These are phyloP conservation scores for Linepithema humile DNA, from an alignment of 1,140 invertebrate species.

Conservation along the genomic window DNA sequence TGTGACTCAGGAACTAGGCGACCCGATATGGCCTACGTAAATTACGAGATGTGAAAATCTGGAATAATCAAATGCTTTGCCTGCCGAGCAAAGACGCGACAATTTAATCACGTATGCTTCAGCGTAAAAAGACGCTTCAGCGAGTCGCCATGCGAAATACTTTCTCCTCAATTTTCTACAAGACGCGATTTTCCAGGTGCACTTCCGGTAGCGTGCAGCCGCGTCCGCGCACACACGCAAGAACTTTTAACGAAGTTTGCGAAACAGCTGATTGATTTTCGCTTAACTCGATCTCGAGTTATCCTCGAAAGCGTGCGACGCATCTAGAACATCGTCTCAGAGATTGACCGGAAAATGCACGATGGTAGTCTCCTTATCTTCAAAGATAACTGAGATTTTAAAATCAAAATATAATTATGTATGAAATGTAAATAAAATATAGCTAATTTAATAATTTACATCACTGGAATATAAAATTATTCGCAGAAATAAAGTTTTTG, in stretches of 20 bases:
- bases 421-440: not conserved
- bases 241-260: conserved; percentile 59
- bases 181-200: conserved; percentile 5
- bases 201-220: not conserved
- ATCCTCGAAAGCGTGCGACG: conserved; percentile 33
- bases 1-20: conserved; percentile 7
- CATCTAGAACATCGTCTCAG: conserved; percentile 31
- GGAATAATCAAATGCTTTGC: conserved; percentile 45
- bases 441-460: not conserved
- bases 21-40: conserved; percentile 28
- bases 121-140: not conserved
- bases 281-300: conserved; percentile 66
- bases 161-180: conserved; percentile 3
- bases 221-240: not conserved
- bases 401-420: not conserved
- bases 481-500: not conserved
- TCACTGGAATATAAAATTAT: not conserved
- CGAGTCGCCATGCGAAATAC: not conserved
- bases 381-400: not conserved
- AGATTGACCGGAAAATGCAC: not conserved
- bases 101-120: conserved; percentile 35
- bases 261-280: conserved; percentile 68
- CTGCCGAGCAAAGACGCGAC: conserved; percentile 40
- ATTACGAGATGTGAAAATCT: conserved; percentile 46
- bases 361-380: not conserved